Conservation (phyloP, 2,113 vertebrate genomes). For the Carollia perspicillata region DNA sequence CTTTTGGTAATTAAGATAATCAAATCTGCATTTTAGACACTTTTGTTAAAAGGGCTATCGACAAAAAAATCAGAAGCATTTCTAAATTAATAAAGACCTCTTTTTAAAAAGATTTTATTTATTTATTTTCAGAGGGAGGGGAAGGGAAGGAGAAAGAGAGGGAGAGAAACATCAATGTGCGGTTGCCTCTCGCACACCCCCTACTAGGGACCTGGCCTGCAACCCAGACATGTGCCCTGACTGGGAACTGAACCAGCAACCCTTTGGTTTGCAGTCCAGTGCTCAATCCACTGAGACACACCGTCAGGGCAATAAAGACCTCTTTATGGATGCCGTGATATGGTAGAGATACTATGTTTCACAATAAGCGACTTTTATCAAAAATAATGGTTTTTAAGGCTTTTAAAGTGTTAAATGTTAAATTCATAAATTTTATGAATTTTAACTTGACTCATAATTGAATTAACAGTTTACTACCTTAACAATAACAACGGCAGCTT, state of each 20-base stretch:
- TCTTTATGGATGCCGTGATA: neutral
- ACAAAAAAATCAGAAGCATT: neutral
- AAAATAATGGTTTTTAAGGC: neutral
- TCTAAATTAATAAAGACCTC: neutral
- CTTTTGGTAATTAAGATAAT: neutral
- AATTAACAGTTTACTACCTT: neutral
- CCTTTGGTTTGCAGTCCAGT: no score
- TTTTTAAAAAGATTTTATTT: neutral
- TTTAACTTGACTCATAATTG: neutral
- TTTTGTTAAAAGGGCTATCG: neutral
- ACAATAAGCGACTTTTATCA: neutral
- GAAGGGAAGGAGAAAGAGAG: no score
- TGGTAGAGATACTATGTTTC: neutral
- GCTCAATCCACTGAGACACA: no score
- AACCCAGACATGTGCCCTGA: no score
- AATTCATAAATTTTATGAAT: neutral
- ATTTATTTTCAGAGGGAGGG: no score
- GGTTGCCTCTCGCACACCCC: no score
- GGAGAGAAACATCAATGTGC: no score
- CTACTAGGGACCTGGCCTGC: no score
- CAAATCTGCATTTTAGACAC: neutral
- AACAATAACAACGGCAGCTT: neutral
- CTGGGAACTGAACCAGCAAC: no score
- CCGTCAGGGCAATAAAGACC: neutral
- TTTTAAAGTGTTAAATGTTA: neutral